A percentile compares a stretch with the other conserved stretches of the same genome.
These are phyloP conservation scores for Hystrix brachyura DNA, from an alignment of 2,113 vertebrate genomes.

Conservation along the genomic window DNA sequence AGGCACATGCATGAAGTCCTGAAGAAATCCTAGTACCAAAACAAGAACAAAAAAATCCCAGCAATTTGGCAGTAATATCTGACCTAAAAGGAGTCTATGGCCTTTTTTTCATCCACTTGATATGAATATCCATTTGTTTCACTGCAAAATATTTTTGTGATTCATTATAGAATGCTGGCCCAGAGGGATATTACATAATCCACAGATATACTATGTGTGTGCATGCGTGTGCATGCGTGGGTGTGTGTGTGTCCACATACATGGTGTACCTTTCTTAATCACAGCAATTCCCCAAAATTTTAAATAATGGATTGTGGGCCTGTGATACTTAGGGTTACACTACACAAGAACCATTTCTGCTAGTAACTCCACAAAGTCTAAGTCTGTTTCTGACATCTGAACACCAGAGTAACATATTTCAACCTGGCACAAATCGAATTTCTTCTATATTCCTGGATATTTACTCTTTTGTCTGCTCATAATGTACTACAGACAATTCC, in stretches of 20 bases:
- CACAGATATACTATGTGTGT: not conserved
- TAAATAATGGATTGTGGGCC: not conserved
- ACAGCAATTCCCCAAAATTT: not conserved
- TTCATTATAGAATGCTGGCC: not conserved
- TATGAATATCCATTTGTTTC: not conserved
- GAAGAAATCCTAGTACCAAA: not conserved
- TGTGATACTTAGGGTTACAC: not conserved
- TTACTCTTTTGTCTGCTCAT: not conserved
- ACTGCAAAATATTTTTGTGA: conserved; percentile 19
- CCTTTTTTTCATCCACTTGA: not conserved
- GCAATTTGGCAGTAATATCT: not conserved
- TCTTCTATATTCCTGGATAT: not conserved
- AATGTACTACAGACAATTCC: not conserved
- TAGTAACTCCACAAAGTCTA: not conserved
- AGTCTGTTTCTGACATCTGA: not conserved
- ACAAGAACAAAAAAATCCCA: not conserved
- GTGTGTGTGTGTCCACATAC: not conserved
- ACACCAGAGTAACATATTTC: not conserved
- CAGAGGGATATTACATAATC: not conserved
- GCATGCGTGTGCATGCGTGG: not conserved
- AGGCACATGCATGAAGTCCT: not conserved
- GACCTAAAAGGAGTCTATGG: not conserved
- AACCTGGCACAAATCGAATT: not conserved
- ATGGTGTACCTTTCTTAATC: not conserved
- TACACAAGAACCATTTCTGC: not conserved